Conservation (phyloP, 35 echinoderm and acorn worm species). For the Apostichopus japonicus region DNA sequence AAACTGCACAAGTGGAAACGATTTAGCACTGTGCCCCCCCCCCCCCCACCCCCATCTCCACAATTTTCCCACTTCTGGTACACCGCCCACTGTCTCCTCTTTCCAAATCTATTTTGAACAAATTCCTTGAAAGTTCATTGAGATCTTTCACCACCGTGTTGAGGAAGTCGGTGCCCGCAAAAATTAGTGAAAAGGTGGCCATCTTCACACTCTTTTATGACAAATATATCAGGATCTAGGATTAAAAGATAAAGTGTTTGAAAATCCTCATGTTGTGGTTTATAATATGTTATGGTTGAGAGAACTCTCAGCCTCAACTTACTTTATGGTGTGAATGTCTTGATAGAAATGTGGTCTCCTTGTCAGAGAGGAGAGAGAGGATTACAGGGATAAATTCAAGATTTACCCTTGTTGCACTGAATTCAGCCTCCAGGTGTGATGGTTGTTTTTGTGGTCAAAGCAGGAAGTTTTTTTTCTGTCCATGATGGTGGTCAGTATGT, state of each 20-base stretch:
- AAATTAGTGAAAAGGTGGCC: no score
- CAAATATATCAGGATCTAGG: neutral
- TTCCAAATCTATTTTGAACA: no score
- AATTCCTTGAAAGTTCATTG: no score
- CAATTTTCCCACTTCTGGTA: neutral
- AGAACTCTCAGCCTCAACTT: neutral
- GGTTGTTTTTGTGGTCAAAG: neutral
- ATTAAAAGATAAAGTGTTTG: neutral
- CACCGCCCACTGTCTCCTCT: no score
- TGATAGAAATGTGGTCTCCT: neutral
- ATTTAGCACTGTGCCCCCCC: no score
- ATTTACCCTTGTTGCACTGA: neutral
- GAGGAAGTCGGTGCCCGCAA: no score
- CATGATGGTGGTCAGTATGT: neutral
- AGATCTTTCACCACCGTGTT: no score
- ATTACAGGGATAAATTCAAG: neutral
- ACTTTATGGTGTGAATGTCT: neutral
- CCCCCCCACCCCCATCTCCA: neutral
- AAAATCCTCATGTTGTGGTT: neutral
- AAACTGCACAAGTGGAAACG: no score
- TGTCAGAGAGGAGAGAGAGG: neutral
- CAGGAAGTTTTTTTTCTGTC: neutral
- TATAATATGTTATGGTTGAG: neutral
- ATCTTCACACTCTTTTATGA: no score
- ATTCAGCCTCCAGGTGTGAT: neutral